Conservation (phyloP, 2,797 vertebrate species). For the Limnodromus scolopaceus region DNA sequence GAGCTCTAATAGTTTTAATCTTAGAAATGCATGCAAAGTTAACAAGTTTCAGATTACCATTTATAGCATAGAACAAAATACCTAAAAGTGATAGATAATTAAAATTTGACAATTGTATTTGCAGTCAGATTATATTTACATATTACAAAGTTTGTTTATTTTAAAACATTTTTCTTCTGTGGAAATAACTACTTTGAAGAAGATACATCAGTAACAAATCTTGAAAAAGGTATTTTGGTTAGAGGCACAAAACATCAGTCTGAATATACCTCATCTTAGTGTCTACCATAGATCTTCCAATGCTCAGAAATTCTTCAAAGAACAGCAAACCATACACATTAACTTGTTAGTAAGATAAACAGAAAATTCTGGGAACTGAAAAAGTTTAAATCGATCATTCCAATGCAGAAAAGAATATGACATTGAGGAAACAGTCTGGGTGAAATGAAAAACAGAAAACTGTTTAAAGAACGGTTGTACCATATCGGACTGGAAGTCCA, state of each 20-base stretch:
- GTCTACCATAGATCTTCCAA: not conserved
- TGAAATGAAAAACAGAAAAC: not conserved
- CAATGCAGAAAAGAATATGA: not conserved
- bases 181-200: not conserved
- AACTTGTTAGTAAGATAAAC: not conserved
- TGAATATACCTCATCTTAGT: not conserved
- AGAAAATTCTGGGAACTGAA: not conserved
- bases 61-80: not conserved
- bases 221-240: not conserved
- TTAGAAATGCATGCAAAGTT: not conserved
- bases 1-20: not conserved
- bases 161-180: not conserved
- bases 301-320: not conserved
- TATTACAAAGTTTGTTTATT: not conserved
- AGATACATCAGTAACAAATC: not conserved
- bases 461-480: not conserved
- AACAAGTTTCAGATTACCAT: not conserved
- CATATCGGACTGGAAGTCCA: not conserved
- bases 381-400: not conserved
- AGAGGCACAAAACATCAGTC: not conserved
- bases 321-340: not conserved
- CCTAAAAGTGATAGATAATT: not conserved
- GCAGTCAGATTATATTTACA: not conserved
- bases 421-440: not conserved
- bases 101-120: not conserved